Evolutionary conservation across 2,888 invertebrate species (phyloP).

Genomic region (Aphodius sticticus): DNA sequence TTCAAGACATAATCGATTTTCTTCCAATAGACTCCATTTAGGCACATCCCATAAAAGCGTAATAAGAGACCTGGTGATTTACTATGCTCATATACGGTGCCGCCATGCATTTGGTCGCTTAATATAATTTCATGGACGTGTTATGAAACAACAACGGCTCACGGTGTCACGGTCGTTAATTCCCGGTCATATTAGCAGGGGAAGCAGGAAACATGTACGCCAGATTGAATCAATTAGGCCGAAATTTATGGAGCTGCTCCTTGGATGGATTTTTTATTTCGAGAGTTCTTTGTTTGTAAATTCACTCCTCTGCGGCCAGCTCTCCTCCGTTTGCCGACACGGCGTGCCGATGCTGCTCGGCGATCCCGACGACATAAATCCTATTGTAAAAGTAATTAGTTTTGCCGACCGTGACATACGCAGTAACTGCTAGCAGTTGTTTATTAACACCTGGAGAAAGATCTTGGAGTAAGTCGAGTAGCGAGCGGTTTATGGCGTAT

Average conservation of each 20-base stretch:
- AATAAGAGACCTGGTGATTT: background rate
- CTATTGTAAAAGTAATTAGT: constrained; percentile 24
- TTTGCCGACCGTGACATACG: constrained; percentile 17
- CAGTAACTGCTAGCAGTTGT: constrained; percentile 11
- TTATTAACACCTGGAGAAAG: constrained; percentile 17
- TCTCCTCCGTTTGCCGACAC: background rate
- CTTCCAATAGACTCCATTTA: too few relatives aligned
- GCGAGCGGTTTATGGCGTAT: background rate
- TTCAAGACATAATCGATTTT: too few relatives aligned
- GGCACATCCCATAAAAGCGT: background rate
- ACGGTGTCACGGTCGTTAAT: constrained; percentile 5
- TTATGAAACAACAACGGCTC: background rate
- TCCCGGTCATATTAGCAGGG: constrained; percentile 9
- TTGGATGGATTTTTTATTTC: background rate
- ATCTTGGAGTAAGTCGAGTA: constrained; percentile 30
- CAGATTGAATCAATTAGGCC: constrained; percentile 24
- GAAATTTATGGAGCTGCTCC: constrained; percentile 19
- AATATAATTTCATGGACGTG: background rate
- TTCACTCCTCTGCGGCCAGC: constrained; percentile 6
- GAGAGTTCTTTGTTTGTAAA: constrained; percentile 26
- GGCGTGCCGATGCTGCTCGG: background rate
- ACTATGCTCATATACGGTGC: background rate
- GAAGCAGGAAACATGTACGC: constrained; percentile 12
- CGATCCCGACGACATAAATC: constrained; percentile 17
- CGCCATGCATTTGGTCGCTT: background rate